A percentile compares a stretch with the other conserved stretches of the same genome.
These are phyloP conservation scores for Apostichopus parvimensis DNA, from an alignment of 35 echinoderm and acorn worm genomes.

Conservation along the genomic window DNA sequence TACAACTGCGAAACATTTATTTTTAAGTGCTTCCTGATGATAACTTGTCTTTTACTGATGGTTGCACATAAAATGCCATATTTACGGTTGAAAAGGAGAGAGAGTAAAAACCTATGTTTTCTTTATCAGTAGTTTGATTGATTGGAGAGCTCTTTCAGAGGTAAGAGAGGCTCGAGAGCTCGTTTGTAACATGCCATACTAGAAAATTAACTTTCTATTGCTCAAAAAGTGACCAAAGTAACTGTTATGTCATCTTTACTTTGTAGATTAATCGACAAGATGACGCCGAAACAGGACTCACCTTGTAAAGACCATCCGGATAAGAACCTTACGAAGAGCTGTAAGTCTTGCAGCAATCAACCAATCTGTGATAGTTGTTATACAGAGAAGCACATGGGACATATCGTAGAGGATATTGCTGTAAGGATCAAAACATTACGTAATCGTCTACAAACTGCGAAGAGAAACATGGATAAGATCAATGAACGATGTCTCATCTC, in stretches of 20 bases:
- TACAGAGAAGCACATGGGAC: not conserved
- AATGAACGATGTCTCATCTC: conserved; percentile 4
- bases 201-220: no score
- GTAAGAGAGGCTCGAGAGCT: no score
- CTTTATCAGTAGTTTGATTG: no score
- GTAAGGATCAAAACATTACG: not conserved
- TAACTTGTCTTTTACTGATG: no score
- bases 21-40: no score
- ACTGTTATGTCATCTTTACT: not conserved
- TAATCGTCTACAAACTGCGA: not conserved
- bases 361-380: conserved; percentile 2
- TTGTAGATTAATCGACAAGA: not conserved
- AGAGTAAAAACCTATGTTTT: no score
- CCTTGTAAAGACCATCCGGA: not conserved
- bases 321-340: not conserved
- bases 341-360: not conserved
- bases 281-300: not conserved
- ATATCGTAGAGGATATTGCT: not conserved
- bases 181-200: no score
- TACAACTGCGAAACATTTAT: no score
- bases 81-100: no score
- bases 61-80: no score
- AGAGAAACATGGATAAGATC: conserved; percentile 22
- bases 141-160: no score
- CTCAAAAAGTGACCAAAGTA: no score